phyloP scores from a whole-genome alignment of 2,797 vertebrate species.

The Macrochelys suwanniensis region DNA sequence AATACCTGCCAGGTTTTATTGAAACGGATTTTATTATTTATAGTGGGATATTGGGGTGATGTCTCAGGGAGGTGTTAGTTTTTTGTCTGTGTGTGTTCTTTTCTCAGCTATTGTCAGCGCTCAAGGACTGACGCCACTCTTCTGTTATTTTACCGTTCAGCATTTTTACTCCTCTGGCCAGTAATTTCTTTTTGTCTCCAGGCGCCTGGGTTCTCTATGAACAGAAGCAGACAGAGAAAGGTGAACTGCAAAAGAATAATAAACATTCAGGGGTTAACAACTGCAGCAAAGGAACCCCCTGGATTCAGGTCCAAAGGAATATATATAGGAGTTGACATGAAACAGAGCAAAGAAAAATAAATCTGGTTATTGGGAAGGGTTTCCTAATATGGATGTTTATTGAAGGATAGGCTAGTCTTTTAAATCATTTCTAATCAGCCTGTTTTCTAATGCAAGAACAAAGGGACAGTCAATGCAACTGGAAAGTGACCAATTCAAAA shows the following conservation, averaged over 20 bases:
- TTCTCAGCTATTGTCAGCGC: neutral
- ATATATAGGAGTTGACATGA: neutral
- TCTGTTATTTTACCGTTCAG: constrained; percentile 1
- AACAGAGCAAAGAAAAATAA: neutral
- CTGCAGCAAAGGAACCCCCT: neutral
- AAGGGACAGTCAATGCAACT: neutral
- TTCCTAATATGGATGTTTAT: neutral
- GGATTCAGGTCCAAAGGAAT: neutral
- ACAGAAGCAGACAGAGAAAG: neutral
- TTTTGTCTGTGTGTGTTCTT: neutral
- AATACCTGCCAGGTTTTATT: neutral
- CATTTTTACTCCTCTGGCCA: neutral
- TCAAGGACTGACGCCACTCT: neutral
- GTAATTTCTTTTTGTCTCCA: neutral
- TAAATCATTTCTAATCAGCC: neutral
- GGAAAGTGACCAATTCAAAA: neutral
- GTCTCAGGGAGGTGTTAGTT: neutral
- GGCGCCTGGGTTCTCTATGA: neutral
- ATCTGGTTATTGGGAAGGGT: neutral
- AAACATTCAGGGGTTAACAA: neutral
- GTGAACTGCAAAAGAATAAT: neutral
- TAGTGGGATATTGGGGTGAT: neutral
- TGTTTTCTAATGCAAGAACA: neutral
- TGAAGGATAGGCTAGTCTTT: neutral
- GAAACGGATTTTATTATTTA: constrained; percentile 11